Evolutionary conservation across 2,888 invertebrate species (phyloP), one percentile per base, ranked within the genome.

Genomic region (Diarsia brunnea): DNA sequence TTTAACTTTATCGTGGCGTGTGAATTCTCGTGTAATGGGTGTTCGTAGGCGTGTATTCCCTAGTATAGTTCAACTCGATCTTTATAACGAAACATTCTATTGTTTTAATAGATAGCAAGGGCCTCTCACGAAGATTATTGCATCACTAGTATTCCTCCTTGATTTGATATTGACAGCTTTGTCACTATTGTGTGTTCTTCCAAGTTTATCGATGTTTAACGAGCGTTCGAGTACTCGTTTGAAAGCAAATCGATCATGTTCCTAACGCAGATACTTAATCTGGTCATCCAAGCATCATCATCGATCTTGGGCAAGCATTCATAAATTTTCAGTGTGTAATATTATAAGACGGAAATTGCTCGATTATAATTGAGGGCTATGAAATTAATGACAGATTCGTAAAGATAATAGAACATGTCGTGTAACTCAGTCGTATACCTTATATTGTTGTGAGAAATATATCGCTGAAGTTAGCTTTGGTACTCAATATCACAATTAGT

Each of bases 241-340:
- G 53, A 66, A 61, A 70, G 19, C 31, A 72, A 80, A 80, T 81
- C 47, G 68, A 84, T 76, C 68, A 47, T 75, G 63, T 66, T 53
- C 47, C 27, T 19, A 65, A 60, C 31, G 14, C 71, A 27, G 12
- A 75, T 71, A 82, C 60, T 69, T 75, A 84, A 82, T 72, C 71
- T 71, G 81, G 65, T 81, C 81, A 84, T n/a, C 51, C 55, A 69
- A 51, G 75, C 71, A 61, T 84, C 69, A 83, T 79, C 84, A 84
- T 80, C 53, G 65, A 69, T 82, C 81, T 84, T 81, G 55, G 24
- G 67, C 31, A 81, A 81, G 31, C 55, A 81, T 71, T 65, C 51
- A 78, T 81, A 84, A 69, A 82, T 76, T 84, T 76, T 69, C 84
- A 69, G 71, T 82, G 61, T 77, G 69, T 81, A 82, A 81, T 77